Conservation (phyloP, 2,113 vertebrate species). For the Hystrix cristata region DNA sequence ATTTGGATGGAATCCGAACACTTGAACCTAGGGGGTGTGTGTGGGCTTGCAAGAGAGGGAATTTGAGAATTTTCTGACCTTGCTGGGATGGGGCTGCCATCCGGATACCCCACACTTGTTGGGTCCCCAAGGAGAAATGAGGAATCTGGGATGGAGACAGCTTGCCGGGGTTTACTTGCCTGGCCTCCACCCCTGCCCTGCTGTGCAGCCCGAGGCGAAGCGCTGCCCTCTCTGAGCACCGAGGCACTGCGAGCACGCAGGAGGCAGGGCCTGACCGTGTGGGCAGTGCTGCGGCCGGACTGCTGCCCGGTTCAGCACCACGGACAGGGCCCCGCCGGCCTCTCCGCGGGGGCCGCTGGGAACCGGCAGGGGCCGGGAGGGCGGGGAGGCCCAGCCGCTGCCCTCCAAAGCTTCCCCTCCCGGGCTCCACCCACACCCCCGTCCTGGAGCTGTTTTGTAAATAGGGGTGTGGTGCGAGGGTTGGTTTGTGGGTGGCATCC, state of each 20-base stretch:
- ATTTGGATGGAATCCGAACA: neutral
- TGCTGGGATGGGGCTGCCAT: neutral
- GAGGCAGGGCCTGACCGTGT: too few species aligned
- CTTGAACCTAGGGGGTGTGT: neutral
- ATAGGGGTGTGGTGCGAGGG: neutral
- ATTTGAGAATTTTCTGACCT: neutral
- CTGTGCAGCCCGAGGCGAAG: constrained; percentile 21
- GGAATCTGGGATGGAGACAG: neutral
- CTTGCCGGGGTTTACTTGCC: neutral
- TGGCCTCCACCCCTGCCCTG: neutral
- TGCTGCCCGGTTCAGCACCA: constrained; percentile 71
- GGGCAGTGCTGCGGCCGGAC: rapidly evolving
- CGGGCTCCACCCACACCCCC: neutral
- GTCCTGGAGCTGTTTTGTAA: neutral
- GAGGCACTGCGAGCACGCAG: neutral
- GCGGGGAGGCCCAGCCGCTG: neutral
- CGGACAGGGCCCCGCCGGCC: constrained; percentile 40
- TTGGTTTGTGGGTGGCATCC: neutral
- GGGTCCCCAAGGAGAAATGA: neutral
- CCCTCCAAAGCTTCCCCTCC: neutral
- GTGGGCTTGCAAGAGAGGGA: neutral
- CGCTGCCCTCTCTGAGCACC: neutral
- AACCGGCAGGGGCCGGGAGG: rapidly evolving
- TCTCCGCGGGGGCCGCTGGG: neutral
- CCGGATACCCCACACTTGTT: neutral